These are phyloP conservation scores for Drosophila diplacantha DNA, from an alignment of 2,888 invertebrate species.

Conservation along the genomic window DNA sequence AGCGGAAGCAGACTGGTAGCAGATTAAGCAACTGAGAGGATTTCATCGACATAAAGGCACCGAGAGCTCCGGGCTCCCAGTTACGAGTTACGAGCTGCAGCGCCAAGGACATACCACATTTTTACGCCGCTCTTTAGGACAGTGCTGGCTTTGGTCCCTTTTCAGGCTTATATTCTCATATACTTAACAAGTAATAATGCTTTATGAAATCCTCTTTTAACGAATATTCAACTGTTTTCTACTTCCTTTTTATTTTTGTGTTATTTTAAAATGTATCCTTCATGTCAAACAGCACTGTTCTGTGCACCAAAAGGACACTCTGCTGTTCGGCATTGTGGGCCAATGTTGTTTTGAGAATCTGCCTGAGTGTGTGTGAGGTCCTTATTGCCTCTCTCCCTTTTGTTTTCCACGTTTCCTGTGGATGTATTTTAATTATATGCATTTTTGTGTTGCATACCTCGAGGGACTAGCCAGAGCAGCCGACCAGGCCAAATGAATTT, in stretches of 20 bases:
- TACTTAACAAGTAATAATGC: background rate
- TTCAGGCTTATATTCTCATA: background rate
- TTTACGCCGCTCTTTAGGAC: conserved; percentile 1
- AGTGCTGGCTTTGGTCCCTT: background rate
- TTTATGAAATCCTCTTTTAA: background rate
- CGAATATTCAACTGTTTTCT: background rate
- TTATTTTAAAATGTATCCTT: background rate
- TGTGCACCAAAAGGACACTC: conserved; percentile 17
- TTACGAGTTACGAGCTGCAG: conserved; percentile 10
- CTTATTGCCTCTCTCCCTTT: background rate
- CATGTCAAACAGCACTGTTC: background rate
- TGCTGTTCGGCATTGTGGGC: conserved; percentile 32
- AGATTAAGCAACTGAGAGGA: conserved; percentile 69
- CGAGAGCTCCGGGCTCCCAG: conserved; percentile 12
- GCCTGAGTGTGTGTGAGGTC: background rate
- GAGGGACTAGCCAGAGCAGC: conserved; percentile 25
- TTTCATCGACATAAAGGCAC: conserved; percentile 62
- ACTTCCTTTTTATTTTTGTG: background rate
- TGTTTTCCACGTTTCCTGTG: conserved; percentile 17
- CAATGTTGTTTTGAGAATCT: conserved; percentile 16
- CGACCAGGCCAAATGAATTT: conserved; percentile 61
- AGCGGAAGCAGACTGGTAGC: conserved; percentile 66
- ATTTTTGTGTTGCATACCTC: conserved; percentile 61
- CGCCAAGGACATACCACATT: conserved; percentile 22
- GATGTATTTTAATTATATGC: conserved; percentile 64